Evolutionary conservation across 1,140 invertebrate species (phyloP), one percentile per base, ranked within the genome.

Genomic region (Euwallacea similis): DNA sequence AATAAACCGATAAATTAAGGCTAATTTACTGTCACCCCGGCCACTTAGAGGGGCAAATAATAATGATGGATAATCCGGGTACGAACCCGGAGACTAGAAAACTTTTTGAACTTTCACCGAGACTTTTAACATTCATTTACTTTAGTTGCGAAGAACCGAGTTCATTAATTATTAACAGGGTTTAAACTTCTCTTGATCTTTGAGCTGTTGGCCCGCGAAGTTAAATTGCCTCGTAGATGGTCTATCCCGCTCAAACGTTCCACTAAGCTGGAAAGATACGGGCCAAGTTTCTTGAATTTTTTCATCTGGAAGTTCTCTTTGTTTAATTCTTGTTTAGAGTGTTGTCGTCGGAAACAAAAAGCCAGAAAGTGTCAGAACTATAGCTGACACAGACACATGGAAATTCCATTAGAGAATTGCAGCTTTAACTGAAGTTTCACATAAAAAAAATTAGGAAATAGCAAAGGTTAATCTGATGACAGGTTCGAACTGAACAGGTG

Each of bases 41-140:
- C 55, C 55, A 59, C 54, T 67, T 58, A 67, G 65, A 33, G 47
- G 11, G 44, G 9, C 46, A 50, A 50, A 50, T 13, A 63, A 63
- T 63, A 69, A 69, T 63, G 67, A 62, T 63, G 59, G 67, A 63
- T 69, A 69, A 69, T 69, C 66, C 16, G 33, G 42, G 13, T 10
- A 2, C 46, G 53, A 8, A 61, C 15, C 11, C 42, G 21, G 8
- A 43, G 33, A 56, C 60, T 54, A 11, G 9, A 69, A 62, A 69
- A 69, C 67, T 69, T 63, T 54, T 63, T 55, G 60, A 69, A 69
- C 67, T 69, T 69, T 63, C 59, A 69, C 67, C 67, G 41, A 56
- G 67, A 63, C 67, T 69, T 69, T 69, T 63, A 69, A 69, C 67
- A 69, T 69, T 69, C 67, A 69, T 69, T 69, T 69, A 69, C 46